Base-by-base conservation (phyloP, 2,113 vertebrate genomes). In the Pollimyrus isidori region DNA sequence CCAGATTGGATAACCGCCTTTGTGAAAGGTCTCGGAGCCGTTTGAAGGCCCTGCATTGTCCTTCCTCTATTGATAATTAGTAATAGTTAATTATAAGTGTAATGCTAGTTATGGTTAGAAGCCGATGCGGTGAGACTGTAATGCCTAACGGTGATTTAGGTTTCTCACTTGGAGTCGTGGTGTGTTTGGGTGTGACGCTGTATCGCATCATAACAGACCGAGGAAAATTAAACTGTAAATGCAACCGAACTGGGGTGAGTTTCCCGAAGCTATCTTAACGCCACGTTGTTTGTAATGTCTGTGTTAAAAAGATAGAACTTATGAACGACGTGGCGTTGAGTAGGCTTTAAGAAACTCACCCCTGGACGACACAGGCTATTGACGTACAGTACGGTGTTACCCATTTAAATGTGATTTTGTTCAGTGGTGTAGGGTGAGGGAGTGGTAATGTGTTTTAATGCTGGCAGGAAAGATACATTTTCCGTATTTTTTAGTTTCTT, bases 1-100 rank as follows among this genome's bases (percentile, higher is more conserved):
- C 49, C 88, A 56, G 73, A 82, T 83, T 89, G 76, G 88, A 89
- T 56, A 83, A 56, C 48, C 35, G 88, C 88, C 82, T 45, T 89
- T 89, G 88, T 83, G 49, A 56, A 45, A 45, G 76, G 76, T 39
- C 76, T 4, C 82, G 19, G 82, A 84, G 35, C 82, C 82, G 35
- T 42, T 82, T 39, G 76, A 82, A 82, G 76, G 76, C 42, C 39
- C 6, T 46, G 35, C 76, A 46, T 84, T 84, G 82, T 84, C 23
- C 82, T 82, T 23, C 82, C 21, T 45, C 85, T 13, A 87, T 87
- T 53, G 85, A 53, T 53, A 35, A 87, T 87, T 87, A 87, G 85
- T 56, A 87, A 87, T 87, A 87, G 85, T 87, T 87, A 56, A 87
- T 87, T 53, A 56, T 87, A 19, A 53, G 85, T 87, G 85, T 42